Base-by-base conservation (phyloP, 2,113 vertebrate species). In the Passer montanus region DNA sequence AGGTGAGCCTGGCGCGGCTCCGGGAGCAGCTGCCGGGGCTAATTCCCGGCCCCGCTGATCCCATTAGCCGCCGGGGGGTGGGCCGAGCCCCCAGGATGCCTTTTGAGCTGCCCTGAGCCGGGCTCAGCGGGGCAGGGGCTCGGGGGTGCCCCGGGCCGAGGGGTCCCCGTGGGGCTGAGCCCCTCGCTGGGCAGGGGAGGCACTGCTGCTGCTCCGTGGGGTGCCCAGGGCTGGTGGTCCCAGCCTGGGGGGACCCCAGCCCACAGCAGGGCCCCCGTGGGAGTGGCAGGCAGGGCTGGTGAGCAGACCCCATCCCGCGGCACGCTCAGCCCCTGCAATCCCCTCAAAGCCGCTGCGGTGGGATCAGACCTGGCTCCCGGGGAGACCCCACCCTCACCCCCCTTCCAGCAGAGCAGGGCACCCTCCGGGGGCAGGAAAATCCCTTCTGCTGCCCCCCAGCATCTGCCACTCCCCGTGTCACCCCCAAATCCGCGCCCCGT, bases 1-100 rank as follows among this genome's bases (percentile, higher is more conserved):
- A 99, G 99, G 99, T 99, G 98, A 95, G 85, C 4, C 28, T 0
- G 30, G 68, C 11, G 0, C 5, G 26, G 59, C 84, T 3, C 43
- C 5, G 21, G 35, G 24, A 75, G 70, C 95, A 94, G 84, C 88
- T 91, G 90, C 63, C 8, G 4, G 55, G 47, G 69, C 33, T 95
- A 63, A 86, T 92, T 92, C 90, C 87, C 30, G 0, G n/a, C 67
- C 59, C 73, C 8, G 22, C 60, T 93, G 90, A 58, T 86, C 95
- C 43, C 55, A 53, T 92, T 24, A 92, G 58, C 75, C 14, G 83
- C 78, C 1, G 6, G 87, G 33, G 76, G 84, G 50, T 20, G 56
- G 73, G 60, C 79, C 43, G 80, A 85, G 80, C 95, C 76, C 95
- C 80, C 58, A 11, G 35, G 52, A 81, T 85, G 92, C 92, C 90